These are phyloP conservation scores for Amiota mariae DNA, from an alignment of 2,888 invertebrate species.

Conservation along the genomic window DNA sequence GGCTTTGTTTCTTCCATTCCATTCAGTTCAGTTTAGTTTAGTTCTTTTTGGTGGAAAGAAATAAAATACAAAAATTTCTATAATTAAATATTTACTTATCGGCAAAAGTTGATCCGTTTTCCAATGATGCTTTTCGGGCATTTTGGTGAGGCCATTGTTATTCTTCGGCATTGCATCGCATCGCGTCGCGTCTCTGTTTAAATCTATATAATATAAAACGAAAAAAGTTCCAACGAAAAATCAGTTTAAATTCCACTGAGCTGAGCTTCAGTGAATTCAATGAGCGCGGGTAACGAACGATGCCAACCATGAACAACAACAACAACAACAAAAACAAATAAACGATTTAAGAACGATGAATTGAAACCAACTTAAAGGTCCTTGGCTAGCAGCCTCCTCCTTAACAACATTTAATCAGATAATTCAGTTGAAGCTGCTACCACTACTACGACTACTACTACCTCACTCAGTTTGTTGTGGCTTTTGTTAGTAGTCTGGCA, in stretches of 20 bases:
- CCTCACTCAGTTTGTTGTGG: neutral
- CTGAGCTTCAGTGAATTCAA: neutral
- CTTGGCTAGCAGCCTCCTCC: slow-evolving; percentile 34
- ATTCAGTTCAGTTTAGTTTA: too few species aligned
- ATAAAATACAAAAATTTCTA: slow-evolving; percentile 23
- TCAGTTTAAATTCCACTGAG: slow-evolving; percentile 17
- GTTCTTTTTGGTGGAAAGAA: neutral
- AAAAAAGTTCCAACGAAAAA: slow-evolving; percentile 25
- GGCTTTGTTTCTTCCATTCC: slow-evolving; percentile 20
- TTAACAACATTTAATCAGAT: slow-evolving; percentile 55
- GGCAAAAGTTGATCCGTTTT: slow-evolving; percentile 35
- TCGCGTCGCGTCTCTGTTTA: neutral
- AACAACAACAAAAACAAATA: slow-evolving; percentile 23
- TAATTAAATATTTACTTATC: slow-evolving; percentile 42
- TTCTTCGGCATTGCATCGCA: slow-evolving; percentile 1
- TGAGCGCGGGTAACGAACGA: slow-evolving; percentile 19
- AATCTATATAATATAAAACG: neutral
- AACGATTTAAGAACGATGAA: neutral
- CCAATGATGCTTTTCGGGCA: too few species aligned
- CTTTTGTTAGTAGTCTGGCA: slow-evolving; percentile 32
- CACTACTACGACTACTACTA: too few species aligned
- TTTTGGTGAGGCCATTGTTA: slow-evolving; percentile 13
- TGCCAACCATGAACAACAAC: slow-evolving; percentile 2
- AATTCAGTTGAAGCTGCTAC: slow-evolving; percentile 43
- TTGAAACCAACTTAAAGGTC: slow-evolving; percentile 26